These are phyloP conservation scores for Monochamus saltuarius DNA, from an alignment of 1,140 invertebrate genomes.

Conservation along the genomic window DNA sequence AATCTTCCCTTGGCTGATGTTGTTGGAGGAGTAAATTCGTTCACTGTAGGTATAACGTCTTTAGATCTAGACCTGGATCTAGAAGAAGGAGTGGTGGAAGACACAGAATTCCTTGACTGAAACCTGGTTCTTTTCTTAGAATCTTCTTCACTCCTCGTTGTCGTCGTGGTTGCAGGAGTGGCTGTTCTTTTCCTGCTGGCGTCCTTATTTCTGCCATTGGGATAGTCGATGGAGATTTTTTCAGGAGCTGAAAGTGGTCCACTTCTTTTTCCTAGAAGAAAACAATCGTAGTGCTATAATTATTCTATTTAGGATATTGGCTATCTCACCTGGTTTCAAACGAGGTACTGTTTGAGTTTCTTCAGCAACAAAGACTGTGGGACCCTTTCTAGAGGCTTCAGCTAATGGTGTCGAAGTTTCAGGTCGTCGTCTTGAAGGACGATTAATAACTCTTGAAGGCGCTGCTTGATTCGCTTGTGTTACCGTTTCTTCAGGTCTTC, in stretches of 20 bases:
- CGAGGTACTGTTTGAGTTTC: slow-evolving; percentile 13
- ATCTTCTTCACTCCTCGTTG: slow-evolving; percentile 1
- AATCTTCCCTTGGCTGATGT: slow-evolving; percentile 15
- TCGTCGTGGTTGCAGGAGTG: slow-evolving; percentile 7
- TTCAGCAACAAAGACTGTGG: slow-evolving; percentile 36
- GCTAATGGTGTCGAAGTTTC: slow-evolving; percentile 18
- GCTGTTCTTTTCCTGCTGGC: slow-evolving; percentile 17
- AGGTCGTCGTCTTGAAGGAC: slow-evolving; percentile 21
- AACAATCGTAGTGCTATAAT: neutral
- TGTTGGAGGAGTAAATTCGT: neutral
- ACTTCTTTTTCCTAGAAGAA: neutral
- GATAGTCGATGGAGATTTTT: slow-evolving; percentile 23
- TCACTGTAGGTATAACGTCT: neutral
- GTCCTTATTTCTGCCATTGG: slow-evolving; percentile 15
- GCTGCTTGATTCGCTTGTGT: neutral
- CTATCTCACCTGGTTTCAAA: slow-evolving; percentile 40
- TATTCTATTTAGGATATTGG: slow-evolving; percentile 21
- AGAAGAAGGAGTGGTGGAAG: neutral
- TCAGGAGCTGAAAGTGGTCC: slow-evolving; percentile 19
- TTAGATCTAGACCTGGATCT: neutral
- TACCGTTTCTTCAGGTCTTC: slow-evolving; percentile 4
- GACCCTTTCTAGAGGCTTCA: slow-evolving; percentile 19
- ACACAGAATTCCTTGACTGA: neutral
- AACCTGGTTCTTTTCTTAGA: slow-evolving; percentile 2
- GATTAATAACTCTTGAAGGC: neutral